Evolutionary conservation across 1,140 invertebrate genomes (phyloP), one percentile per base, ranked within the genome.

Genomic region (Ruditapes philippinarum): DNA sequence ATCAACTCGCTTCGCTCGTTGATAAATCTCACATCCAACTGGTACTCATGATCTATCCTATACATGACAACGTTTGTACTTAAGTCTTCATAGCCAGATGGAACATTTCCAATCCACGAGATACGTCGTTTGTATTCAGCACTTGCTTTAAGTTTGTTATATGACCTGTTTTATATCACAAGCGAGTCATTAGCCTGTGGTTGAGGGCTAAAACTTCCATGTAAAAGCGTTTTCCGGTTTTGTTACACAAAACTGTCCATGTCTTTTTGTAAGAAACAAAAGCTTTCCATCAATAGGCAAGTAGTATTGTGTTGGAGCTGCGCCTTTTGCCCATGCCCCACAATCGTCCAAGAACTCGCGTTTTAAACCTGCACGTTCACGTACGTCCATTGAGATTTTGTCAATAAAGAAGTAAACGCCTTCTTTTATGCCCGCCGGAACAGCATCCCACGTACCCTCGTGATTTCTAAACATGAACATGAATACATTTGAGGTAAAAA

Each of bases 331-430:
- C 73, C 73, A 76, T 1, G 45, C 45, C 1, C 73, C 73, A 76
- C 73, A 76, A 31, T 76, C 73, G 45, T 76, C 73, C 73, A 40
- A 76, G 14, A 76, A 76, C 33, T 76, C 38, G 2, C 73, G 25
- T 3, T 17, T 45, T 49, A 25, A 36, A 1, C 73, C 73, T n/a
- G 38, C 19, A 5, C 9, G 45, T 11, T 51, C 11, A 11, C 42
- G 36, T 17, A 49, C 12, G 31, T 25, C 73, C 25, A 49, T 49
- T 45, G n/a, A 1, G 19, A 5, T 25, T n/a, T 84, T 73, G 25
- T 36, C 81, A 25, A 36, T 14, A 1, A 73, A 17, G 33, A 84
- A 84, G 36, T 25, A 82, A 1, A 82, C 28, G 57, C 28, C 65
- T 42, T 82, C 38, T 17, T 76, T 76, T 12, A 49, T 49, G 5